Evolutionary conservation across 2,888 invertebrate species (phyloP).

Genomic region (Phytoseiulus persimilis): DNA sequence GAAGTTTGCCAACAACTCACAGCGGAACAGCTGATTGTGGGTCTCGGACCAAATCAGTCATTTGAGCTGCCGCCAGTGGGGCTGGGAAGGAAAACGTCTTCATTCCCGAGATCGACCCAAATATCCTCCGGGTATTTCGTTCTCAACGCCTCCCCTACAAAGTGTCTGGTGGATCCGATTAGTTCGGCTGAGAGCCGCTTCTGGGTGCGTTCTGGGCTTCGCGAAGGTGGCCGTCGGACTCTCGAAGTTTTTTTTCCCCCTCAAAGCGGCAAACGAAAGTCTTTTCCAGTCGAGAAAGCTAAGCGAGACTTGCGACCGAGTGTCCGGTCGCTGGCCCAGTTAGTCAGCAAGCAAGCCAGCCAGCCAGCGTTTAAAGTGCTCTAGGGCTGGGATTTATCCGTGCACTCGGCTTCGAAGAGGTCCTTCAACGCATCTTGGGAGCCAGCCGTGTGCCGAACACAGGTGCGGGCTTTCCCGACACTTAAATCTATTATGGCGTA

Average conservation of each 20-base stretch:
- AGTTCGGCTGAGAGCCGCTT: neutral
- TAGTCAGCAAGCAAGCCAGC: neutral
- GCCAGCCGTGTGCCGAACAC: neutral
- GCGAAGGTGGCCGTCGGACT: neutral
- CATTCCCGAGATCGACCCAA: no score
- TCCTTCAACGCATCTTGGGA: conserved; percentile 5
- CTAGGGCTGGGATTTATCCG: neutral
- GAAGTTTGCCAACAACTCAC: no score
- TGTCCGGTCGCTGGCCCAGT: neutral
- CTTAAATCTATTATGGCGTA: neutral
- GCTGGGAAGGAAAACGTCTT: no score
- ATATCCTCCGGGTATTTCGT: no score
- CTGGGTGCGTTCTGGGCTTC: neutral
- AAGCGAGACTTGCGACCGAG: neutral
- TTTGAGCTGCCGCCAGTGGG: no score
- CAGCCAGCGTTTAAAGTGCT: neutral
- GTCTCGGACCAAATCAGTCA: no score
- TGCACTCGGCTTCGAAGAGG: neutral
- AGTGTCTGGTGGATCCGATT: no score
- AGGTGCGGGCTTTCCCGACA: neutral
- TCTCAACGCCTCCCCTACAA: neutral
- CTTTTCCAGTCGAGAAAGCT: neutral
- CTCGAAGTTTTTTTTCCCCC: neutral
- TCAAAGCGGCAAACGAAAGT: neutral
- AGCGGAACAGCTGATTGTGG: no score